Evolutionary conservation across 2,113 vertebrate genomes (phyloP), one percentile per base, ranked within the genome.

Genomic region (Ophthalmolycus amberensis): DNA sequence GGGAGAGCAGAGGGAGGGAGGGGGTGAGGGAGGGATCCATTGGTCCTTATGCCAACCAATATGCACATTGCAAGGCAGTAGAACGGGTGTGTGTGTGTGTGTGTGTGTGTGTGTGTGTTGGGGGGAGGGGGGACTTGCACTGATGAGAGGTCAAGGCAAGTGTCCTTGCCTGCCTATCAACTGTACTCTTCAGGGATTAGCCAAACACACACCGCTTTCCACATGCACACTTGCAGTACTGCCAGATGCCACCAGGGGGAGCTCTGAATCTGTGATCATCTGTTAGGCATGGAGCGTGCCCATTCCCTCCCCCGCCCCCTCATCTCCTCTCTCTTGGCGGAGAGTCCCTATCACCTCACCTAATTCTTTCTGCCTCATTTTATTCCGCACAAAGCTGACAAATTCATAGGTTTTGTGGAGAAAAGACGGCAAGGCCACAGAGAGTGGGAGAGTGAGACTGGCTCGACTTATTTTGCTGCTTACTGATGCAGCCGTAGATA

Each of bases 301-400:
- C 59, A 56, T 42, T 34, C 65, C 48, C 40, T 65, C 58, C 25
- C 32, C 9, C 25, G 20, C 25, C 60, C 18, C n/a, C 54, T 4
- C 38, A 40, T 65, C 25, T 42, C 64, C 32, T 63, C 75, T 82
- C 48, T 76, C 74, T 88, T 80, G 71, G 77, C 71, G 3, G 65
- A 84, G 79, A 83, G 78, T 90, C 79, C 73, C 84, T 80, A 89
- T 92, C 88, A 85, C 85, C 90, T 90, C 90, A 89, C 89, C 92
- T 91, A 90, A 93, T 91, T 93, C 90, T 89, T 85, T 88, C 90
- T 88, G 87, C 87, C 85, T 92, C 92, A 91, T 92, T 94, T 89
- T 93, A 80, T 87, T 81, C 88, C 16, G 32, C 87, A 91, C 80
- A 92, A 90, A 89, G 81, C 88, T 88, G 86, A 91, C 81, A 88